Evolutionary conservation across 2,797 vertebrate species (phyloP).

Genomic region (Cynodonichthys magdalenae): DNA sequence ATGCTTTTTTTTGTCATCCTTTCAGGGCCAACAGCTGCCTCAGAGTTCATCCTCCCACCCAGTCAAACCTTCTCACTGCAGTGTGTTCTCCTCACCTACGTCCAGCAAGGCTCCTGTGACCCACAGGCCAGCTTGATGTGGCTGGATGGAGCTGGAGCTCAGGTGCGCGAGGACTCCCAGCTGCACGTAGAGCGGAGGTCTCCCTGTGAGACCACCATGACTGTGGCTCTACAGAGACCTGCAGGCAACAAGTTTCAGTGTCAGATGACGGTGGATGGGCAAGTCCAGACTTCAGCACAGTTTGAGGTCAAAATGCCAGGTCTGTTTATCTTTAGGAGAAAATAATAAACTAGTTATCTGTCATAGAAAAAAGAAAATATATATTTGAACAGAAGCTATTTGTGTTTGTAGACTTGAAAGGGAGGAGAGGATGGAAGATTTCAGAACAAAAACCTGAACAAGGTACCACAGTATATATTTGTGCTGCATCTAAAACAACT

Average conservation of each 20-base stretch:
- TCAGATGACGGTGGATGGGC: not conserved
- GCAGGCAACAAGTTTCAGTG: conserved; percentile 42
- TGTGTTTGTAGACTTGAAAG: conserved; percentile 18
- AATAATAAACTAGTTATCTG: not conserved
- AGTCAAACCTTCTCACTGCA: conserved; percentile 26
- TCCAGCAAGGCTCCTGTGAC: accelerated
- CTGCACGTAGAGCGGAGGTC: conserved; percentile 6
- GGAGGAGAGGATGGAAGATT: conserved; percentile 11
- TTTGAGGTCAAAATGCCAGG: conserved; percentile 33
- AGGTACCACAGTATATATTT: conserved; percentile 26
- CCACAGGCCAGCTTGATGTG: conserved; percentile 13
- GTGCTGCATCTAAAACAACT: not conserved
- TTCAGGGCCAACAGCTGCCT: not conserved
- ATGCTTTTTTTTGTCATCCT: not conserved
- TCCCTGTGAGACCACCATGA: conserved; percentile 32
- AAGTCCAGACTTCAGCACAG: conserved; percentile 6
- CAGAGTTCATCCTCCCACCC: conserved; percentile 12
- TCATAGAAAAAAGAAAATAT: not conserved
- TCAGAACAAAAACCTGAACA: conserved; percentile 1
- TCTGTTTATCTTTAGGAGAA: conserved; percentile 11
- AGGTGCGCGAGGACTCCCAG: conserved; percentile 18
- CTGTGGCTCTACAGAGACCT: conserved; percentile 19
- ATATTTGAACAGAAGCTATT: not conserved
- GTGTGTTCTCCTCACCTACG: conserved; percentile 33
- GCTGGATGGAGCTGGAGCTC: conserved; percentile 29